These are phyloP conservation scores for Rhamnusium bicolor DNA, from an alignment of 2,888 invertebrate genomes.

Conservation along the genomic window DNA sequence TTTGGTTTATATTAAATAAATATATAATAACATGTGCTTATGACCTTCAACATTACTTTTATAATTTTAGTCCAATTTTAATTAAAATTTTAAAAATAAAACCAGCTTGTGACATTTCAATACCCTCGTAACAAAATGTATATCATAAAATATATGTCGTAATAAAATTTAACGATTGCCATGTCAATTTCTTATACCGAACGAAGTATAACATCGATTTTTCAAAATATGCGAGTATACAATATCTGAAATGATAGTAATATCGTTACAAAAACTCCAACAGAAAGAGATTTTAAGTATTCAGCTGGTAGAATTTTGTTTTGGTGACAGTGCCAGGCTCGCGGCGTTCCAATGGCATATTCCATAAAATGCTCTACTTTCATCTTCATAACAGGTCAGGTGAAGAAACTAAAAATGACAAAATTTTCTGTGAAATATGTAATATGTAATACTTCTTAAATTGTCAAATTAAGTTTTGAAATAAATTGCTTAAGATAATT, in stretches of 20 bases:
- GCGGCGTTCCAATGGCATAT: conserved; percentile 52
- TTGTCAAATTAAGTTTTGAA: too few relatives aligned
- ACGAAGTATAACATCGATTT: not conserved
- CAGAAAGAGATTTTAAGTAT: conserved; percentile 22
- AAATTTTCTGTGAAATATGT: too few relatives aligned
- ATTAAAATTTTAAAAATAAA: not conserved
- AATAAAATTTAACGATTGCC: not conserved
- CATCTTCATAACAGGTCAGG: not conserved
- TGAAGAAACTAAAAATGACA: not conserved
- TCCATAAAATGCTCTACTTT: conserved; percentile 17
- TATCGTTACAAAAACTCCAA: conserved; percentile 2
- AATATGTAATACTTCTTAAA: too few relatives aligned
- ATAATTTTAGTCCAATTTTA: not conserved
- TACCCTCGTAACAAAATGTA: not conserved
- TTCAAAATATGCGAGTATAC: not conserved
- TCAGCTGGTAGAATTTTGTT: conserved; percentile 35
- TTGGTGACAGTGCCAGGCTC: conserved; percentile 57
- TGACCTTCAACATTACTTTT: not conserved
- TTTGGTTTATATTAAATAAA: too few relatives aligned
- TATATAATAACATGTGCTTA: too few relatives aligned
- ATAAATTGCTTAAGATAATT: too few relatives aligned
- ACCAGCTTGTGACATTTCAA: not conserved
- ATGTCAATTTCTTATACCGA: not conserved
- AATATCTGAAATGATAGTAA: not conserved
- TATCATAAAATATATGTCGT: not conserved